Conservation (phyloP, 2,113 vertebrate genomes). For the Machaerirhynchus nigripectus region DNA sequence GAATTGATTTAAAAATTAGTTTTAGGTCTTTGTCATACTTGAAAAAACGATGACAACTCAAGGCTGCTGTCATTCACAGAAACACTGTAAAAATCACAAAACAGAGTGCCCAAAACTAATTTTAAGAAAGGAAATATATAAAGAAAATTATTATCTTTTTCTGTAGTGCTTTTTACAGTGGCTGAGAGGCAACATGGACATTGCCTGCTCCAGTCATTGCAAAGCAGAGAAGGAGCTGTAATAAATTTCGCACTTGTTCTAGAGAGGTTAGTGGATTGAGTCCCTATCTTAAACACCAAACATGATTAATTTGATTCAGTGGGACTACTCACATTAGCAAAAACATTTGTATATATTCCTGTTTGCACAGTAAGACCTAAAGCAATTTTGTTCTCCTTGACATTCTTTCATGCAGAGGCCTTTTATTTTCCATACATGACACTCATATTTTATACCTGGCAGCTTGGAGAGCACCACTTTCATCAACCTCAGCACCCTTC, state of each 20-base stretch:
- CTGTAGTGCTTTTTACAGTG: not conserved
- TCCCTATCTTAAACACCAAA: not conserved
- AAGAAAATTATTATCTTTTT: not conserved
- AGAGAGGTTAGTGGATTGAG: not conserved
- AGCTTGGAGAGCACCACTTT: not conserved
- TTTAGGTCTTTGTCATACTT: not conserved
- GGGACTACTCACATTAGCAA: not conserved
- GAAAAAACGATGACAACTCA: not conserved
- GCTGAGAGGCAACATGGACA: not conserved
- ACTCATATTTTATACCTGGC: constrained; percentile 7
- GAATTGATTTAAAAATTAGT: not conserved
- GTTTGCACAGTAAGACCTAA: not conserved
- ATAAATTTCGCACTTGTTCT: not conserved
- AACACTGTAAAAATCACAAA: not conserved
- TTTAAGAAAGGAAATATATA: not conserved
- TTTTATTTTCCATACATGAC: not conserved
- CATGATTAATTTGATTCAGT: not conserved
- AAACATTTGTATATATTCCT: not conserved
- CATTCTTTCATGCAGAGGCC: not conserved
- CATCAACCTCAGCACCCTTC: not conserved
- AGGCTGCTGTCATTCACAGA: not conserved
- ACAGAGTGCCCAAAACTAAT: not conserved
- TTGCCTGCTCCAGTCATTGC: not conserved
- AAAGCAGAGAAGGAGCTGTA: not conserved
- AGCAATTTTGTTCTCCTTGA: not conserved